Conservation (phyloP, 1,140 invertebrate genomes). For the Rhyacophila brunnea region DNA sequence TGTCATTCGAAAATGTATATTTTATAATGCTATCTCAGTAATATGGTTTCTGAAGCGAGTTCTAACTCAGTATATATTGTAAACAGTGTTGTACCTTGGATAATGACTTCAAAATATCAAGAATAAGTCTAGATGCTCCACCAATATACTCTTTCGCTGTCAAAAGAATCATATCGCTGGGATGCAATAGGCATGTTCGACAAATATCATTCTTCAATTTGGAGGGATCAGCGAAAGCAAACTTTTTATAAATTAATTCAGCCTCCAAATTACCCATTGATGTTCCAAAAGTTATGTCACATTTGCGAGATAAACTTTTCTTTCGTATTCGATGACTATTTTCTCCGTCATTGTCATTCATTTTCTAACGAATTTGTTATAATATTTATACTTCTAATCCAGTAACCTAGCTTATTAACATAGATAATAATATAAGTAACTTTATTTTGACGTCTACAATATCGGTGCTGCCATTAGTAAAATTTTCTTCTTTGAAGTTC, state of each 20-base stretch:
- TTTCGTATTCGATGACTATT: too few species aligned
- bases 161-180: neutral
- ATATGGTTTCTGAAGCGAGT: too few species aligned
- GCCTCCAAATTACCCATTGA: neutral
- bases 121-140: conserved; percentile 6
- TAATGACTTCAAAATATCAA: conserved; percentile 13
- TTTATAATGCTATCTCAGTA: too few species aligned
- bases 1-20: too few species aligned
- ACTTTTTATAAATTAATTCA: neutral
- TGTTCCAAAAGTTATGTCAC: neutral
- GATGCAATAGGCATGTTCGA: conserved; percentile 15
- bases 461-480: too few species aligned
- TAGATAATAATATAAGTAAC: too few species aligned
- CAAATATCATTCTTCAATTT: conserved; percentile 10
- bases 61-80: neutral
- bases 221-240: neutral
- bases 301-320: neutral
- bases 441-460: too few species aligned
- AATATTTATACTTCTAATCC: too few species aligned
- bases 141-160: conserved; percentile 9
- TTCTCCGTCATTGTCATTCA: too few species aligned
- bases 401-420: too few species aligned
- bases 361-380: too few species aligned
- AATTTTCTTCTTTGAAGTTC: too few species aligned
- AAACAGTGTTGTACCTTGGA: conserved; percentile 12